Evolutionary conservation across 2,113 vertebrate genomes (phyloP).

Genomic region (Lucifuga dentata): DNA sequence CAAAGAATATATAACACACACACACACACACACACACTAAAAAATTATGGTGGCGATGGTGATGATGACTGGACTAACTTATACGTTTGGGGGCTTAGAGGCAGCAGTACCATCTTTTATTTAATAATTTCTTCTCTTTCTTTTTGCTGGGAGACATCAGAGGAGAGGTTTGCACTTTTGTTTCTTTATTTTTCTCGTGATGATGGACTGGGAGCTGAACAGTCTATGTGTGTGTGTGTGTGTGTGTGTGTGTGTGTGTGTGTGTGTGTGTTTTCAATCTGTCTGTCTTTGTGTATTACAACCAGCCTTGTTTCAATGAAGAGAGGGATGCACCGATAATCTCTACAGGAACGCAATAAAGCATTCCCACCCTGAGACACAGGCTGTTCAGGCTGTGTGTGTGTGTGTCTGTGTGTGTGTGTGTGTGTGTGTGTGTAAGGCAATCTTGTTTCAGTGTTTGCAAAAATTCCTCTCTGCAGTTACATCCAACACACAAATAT

Average conservation of each 20-base stretch:
- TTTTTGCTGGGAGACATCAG: slow-evolving; percentile 59
- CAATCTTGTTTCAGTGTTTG: slow-evolving; percentile 68
- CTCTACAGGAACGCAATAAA: slow-evolving; percentile 8
- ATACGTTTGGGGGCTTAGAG: slow-evolving; percentile 46
- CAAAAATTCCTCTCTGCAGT: slow-evolving; percentile 70
- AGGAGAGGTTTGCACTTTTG: slow-evolving; percentile 76
- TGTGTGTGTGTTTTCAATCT: slow-evolving; percentile 27
- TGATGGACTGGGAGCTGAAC: slow-evolving; percentile 36
- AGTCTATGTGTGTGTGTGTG: slow-evolving; percentile 1
- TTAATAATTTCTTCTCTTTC: slow-evolving; percentile 45
- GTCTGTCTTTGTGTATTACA: slow-evolving; percentile 43
- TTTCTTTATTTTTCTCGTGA: slow-evolving; percentile 60
- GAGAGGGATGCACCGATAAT: slow-evolving; percentile 52
- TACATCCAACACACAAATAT: slow-evolving; percentile 79
- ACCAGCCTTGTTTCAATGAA: slow-evolving; percentile 66
- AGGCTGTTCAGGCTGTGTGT: slow-evolving; percentile 59
- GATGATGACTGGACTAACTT: slow-evolving; percentile 53
- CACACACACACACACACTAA: slow-evolving; percentile 24
- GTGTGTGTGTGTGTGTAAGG: slow-evolving; percentile 12
- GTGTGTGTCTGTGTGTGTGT: slow-evolving; percentile 9
- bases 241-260: not conserved
- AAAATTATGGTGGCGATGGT: slow-evolving; percentile 38
- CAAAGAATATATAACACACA: too few species aligned
- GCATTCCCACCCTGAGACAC: slow-evolving; percentile 71
- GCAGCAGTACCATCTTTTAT: slow-evolving; percentile 28